phyloP scores from a whole-genome alignment of 2,888 invertebrate species.

The Lepas anatifera region DNA sequence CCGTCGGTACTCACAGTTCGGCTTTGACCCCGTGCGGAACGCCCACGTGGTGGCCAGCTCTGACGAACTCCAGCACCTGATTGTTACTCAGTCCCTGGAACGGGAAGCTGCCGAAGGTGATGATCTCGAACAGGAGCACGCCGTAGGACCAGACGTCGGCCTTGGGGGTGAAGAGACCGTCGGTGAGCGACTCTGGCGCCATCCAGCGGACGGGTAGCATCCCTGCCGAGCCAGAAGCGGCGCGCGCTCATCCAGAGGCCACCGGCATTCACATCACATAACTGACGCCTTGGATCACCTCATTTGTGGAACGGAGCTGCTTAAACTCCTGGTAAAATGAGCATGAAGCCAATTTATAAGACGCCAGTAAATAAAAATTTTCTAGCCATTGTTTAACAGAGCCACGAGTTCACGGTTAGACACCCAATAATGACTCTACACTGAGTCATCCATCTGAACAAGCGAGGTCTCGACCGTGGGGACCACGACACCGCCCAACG shows the following conservation, averaged over 20 bases:
- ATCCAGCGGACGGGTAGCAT: conserved; percentile 87
- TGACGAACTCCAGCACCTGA: conserved; percentile 69
- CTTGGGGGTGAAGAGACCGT: conserved; percentile 70
- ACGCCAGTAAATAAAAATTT: no score
- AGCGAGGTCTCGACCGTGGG: no score
- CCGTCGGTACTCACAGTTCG: conserved; percentile 48
- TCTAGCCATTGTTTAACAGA: no score
- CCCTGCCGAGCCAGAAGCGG: conserved; percentile 32
- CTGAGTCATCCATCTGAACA: no score
- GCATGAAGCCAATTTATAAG: no score
- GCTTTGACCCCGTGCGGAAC: conserved; percentile 67
- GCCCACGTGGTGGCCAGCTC: conserved; percentile 55
- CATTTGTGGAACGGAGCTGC: no score
- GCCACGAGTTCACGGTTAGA: no score
- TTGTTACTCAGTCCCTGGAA: conserved; percentile 76
- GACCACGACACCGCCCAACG: no score
- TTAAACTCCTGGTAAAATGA: no score
- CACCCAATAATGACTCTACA: no score
- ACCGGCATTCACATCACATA: not conserved
- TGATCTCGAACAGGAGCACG: conserved; percentile 69
- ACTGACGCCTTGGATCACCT: no score
- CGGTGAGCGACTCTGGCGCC: conserved; percentile 73
- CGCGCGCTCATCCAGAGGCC: no score
- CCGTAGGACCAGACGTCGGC: conserved; percentile 89
- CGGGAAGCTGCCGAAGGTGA: conserved; percentile 82